Percentiles rank a stretch among this genome's conserved stretches.
phyloP scores from a whole-genome alignment of 2,797 vertebrate species.

The Limnodromus scolopaceus region DNA sequence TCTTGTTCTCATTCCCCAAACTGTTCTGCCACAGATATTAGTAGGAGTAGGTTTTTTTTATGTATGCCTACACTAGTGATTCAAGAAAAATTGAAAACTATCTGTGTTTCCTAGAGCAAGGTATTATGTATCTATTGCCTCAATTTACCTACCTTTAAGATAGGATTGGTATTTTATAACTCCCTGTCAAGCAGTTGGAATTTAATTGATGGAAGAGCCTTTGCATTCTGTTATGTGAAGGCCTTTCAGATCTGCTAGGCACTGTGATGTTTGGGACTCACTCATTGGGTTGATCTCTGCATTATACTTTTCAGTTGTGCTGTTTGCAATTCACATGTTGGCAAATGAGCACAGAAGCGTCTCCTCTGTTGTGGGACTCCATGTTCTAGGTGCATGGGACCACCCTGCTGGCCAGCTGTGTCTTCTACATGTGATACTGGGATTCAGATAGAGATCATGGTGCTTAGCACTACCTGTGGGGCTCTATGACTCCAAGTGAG shows the following conservation, averaged over 20 bases:
- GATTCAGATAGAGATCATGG: background rate
- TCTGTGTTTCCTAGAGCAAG: background rate
- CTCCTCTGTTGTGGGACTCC: background rate
- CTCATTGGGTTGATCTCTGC: accelerated
- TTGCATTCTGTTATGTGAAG: background rate
- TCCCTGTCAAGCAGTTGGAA: background rate
- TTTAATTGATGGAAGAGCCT: background rate
- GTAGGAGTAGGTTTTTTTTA: background rate
- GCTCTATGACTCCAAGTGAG: background rate
- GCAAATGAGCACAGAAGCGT: background rate
- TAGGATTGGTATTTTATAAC: background rate
- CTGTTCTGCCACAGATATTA: background rate
- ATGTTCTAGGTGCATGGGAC: background rate
- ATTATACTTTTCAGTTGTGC: background rate
- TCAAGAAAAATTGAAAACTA: background rate
- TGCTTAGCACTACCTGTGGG: background rate
- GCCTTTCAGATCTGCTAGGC: background rate
- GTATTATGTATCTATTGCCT: background rate
- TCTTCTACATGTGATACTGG: background rate
- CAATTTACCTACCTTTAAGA: background rate
- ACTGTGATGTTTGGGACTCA: background rate
- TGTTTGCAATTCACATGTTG: background rate
- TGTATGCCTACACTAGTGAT: background rate
- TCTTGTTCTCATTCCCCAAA: background rate
- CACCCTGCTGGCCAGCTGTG: background rate